A percentile compares a stretch with the other conserved stretches of the same genome.
These are phyloP conservation scores for Drosophila picticornis DNA, from an alignment of 2,888 invertebrate species.

Conservation along the genomic window DNA sequence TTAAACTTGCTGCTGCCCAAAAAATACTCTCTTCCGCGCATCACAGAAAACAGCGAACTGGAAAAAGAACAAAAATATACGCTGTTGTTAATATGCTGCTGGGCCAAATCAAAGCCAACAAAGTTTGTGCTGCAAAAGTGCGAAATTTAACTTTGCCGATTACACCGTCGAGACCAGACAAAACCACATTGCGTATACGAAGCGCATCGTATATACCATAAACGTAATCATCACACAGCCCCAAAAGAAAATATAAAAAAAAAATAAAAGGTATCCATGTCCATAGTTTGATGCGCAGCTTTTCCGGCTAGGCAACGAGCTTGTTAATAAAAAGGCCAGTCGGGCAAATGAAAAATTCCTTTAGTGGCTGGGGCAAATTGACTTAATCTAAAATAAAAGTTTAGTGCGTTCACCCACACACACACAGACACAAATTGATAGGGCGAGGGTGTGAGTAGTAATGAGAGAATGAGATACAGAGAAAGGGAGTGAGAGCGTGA, in stretches of 20 bases:
- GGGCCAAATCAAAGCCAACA: slow-evolving; percentile 51
- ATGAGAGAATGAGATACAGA: not conserved
- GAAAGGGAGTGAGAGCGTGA: not conserved
- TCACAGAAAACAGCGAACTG: slow-evolving; percentile 17
- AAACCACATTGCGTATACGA: slow-evolving; percentile 57
- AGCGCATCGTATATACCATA: slow-evolving; percentile 38
- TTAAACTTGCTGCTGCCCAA: slow-evolving; percentile 61
- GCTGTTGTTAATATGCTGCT: slow-evolving; percentile 59
- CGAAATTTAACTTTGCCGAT: slow-evolving; percentile 78
- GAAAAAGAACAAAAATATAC: slow-evolving; percentile 4
- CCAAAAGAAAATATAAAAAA: slow-evolving; percentile 13
- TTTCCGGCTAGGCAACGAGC: slow-evolving; percentile 43
- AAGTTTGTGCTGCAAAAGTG: slow-evolving; percentile 61
- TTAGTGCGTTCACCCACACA: slow-evolving; percentile 63
- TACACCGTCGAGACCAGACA: slow-evolving; percentile 71
- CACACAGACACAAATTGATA: slow-evolving; percentile 27
- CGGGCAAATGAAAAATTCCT: slow-evolving; percentile 75
- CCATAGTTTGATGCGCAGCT: slow-evolving; percentile 65
- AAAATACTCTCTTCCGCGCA: slow-evolving; percentile 55
- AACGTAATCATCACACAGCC: slow-evolving; percentile 55
- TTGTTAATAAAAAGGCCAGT: slow-evolving; percentile 72
- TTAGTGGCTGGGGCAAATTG: slow-evolving; percentile 68
- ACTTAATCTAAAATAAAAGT: slow-evolving; percentile 81
- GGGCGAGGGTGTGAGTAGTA: not conserved
- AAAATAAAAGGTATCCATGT: slow-evolving; percentile 19